Base-by-base conservation (phyloP, 2,113 vertebrate species). In the Callaeas wilsoni region DNA sequence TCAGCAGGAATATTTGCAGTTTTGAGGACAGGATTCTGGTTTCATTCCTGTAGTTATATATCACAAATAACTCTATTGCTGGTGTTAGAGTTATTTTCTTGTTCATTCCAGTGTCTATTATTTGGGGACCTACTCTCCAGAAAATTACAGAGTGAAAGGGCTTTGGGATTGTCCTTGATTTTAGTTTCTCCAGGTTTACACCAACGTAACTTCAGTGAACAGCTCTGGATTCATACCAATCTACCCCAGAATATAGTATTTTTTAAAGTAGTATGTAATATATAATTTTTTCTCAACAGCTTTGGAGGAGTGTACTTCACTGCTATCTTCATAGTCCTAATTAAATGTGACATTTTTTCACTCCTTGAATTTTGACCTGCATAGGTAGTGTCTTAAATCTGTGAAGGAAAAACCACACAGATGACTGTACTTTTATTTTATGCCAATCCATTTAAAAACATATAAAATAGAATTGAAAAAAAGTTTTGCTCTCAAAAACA, bases 341-440 rank as follows among this genome's bases (percentile, higher is more conserved):
- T 97, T 94, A 94, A 93, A 96, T 86, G 81, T 95, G 95, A 94
- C 88, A 96, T 94, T 97, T 98, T 97, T 96, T 96, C 91, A 94
- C 91, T 97, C 64, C 62, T 90, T 97, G 95, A 79, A 85, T 97
- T 97, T 95, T 97, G 81, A 91, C 53, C 79, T 94, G 96, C 84
- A 82, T 75, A 88, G 78, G 65, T 76, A 91, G 30, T 68, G 47
- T 95, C 94, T 96, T 96, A 94, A 95, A 90, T 97, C 90, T 88
- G 32, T 81, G 93, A 94, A 95, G 74, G 41, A 94, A 95, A 96
- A 87, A 92, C 5, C 3, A 63, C 15, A 76, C 4, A 5, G 12
- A 84, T 94, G 49, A 63, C 21, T 81, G 27, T 96, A 56, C 69
- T 91, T 97, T 75, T 68, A 79, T 90, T 95, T 97, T 95, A 77